A percentile compares a stretch with the other conserved stretches of the same genome.
phyloP scores from a whole-genome alignment of 2,888 invertebrate species.

The Plebejus melissa region DNA sequence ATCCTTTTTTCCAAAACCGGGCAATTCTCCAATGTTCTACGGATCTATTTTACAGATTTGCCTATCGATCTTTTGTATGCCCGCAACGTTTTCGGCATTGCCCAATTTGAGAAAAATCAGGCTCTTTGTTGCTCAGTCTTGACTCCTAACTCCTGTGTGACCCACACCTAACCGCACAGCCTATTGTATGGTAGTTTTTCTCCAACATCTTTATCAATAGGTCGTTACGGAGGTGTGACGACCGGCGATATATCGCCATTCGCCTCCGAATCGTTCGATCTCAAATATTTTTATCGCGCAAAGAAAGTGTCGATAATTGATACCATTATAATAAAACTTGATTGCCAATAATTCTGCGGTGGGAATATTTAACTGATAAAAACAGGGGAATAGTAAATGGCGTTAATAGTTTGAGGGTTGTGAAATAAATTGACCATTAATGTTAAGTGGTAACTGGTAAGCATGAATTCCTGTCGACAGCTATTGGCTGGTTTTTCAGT shows the following conservation, averaged over 20 bases:
- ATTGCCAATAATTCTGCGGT: not conserved
- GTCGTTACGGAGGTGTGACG: constrained; percentile 57
- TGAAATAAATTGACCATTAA: not conserved
- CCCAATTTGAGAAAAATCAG: not conserved
- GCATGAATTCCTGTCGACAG: too few relatives aligned
- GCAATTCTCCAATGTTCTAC: too few relatives aligned
- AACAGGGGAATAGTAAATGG: not conserved
- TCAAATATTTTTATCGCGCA: constrained; percentile 31
- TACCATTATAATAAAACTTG: constrained; percentile 4
- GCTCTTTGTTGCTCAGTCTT: not conserved
- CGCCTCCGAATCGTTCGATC: not conserved
- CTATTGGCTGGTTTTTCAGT: too few relatives aligned
- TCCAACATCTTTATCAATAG: constrained; percentile 71
- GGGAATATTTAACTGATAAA: not conserved
- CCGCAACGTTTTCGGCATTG: too few relatives aligned
- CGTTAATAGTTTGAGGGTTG: not conserved
- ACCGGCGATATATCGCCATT: not conserved
- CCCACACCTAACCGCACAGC: constrained; percentile 44
- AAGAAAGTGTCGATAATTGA: constrained; percentile 30
- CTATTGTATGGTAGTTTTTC: constrained; percentile 62
- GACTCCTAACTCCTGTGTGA: not conserved
- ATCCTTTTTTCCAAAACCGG: too few relatives aligned
- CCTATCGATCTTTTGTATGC: too few relatives aligned
- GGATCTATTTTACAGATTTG: too few relatives aligned
- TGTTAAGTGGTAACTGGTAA: too few relatives aligned